Evolutionary conservation across 2,113 vertebrate species (phyloP).

Genomic region (Maccullochella peelii): DNA sequence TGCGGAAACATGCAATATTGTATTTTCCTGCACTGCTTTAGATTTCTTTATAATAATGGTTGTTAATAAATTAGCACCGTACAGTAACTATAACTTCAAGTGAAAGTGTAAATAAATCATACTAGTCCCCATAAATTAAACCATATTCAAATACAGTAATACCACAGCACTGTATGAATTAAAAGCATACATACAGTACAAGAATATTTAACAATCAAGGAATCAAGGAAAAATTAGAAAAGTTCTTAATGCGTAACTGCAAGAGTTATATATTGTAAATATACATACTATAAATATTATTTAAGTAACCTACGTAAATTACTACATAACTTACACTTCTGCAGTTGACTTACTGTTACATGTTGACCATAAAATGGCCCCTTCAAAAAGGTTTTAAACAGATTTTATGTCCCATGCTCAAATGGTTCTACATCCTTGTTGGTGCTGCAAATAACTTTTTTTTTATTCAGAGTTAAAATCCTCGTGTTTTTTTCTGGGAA

Average conservation of each 20-base stretch:
- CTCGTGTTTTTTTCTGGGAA: background rate
- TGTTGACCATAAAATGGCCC: background rate
- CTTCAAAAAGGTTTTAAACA: no score
- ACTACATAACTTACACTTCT: background rate
- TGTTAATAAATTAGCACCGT: background rate
- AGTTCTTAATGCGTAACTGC: background rate
- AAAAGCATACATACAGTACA: no score
- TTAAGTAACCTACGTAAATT: background rate
- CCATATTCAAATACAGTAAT: background rate
- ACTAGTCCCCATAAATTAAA: background rate
- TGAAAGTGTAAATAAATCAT: background rate
- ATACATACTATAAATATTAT: no score
- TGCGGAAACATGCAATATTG: background rate
- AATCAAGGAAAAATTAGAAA: background rate
- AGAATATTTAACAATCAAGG: no score
- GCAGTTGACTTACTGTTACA: background rate
- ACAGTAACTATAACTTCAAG: background rate
- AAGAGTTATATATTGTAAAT: no score
- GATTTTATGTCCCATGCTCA: background rate
- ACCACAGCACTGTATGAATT: no score
- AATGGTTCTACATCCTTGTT: background rate
- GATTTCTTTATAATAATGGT: background rate
- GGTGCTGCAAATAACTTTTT: background rate
- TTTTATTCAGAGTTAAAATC: background rate
- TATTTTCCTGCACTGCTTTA: background rate